These are phyloP conservation scores for Trachelus iudaicus DNA, from an alignment of 2,888 invertebrate species.

Conservation along the genomic window DNA sequence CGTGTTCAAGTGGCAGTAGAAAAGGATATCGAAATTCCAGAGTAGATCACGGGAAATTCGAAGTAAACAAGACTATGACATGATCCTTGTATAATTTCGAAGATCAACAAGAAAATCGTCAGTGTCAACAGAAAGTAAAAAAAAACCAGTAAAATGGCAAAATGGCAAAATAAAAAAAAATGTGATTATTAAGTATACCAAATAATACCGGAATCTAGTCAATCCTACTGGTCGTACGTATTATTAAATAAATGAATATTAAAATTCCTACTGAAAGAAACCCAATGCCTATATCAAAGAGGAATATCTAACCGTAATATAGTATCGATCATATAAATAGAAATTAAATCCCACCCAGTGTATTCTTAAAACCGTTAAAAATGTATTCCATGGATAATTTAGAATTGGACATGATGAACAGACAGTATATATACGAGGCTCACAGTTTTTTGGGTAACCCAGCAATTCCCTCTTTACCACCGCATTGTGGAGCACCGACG, in stretches of 20 bases:
- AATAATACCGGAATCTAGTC: not conserved
- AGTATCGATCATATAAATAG: not conserved
- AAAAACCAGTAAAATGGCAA: not conserved
- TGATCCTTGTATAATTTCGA: not conserved
- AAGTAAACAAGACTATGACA: not conserved
- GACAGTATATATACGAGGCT: conserved; percentile 73
- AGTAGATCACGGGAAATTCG: not conserved
- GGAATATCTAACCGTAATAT: not conserved
- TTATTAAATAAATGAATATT: not conserved
- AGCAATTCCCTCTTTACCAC: conserved; percentile 62
- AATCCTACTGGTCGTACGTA: not conserved
- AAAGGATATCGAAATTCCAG: conserved; percentile 5
- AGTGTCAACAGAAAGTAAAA: not conserved
- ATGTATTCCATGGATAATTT: conserved; percentile 78
- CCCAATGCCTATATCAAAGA: not conserved
- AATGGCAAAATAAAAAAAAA: not conserved
- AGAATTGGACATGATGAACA: conserved; percentile 75
- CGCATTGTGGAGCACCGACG: conserved; percentile 50
- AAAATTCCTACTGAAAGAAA: not conserved
- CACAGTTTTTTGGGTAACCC: conserved; percentile 65
- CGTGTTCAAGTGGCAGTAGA: conserved; percentile 7
- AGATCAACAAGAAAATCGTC: not conserved
- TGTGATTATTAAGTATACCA: not conserved
- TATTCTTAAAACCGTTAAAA: conserved; percentile 19
- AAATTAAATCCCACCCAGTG: not conserved